Evolutionary conservation across 2,113 vertebrate genomes (phyloP).

Genomic region (Scomber colias): DNA sequence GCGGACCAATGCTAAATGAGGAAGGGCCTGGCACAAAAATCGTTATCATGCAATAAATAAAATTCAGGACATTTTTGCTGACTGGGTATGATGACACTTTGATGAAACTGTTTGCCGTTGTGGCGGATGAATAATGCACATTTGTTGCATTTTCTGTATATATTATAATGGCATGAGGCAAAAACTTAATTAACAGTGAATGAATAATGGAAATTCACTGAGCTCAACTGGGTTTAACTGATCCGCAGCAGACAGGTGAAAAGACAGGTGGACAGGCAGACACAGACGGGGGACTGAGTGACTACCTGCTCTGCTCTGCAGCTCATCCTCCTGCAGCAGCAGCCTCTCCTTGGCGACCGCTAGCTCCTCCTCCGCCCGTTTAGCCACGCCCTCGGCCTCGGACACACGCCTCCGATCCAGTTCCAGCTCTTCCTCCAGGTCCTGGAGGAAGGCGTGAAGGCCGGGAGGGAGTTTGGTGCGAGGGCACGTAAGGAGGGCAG

Average conservation of each 20-base stretch:
- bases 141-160: conserved; percentile 59
- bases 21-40: conserved; percentile 41
- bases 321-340: conserved; percentile 86
- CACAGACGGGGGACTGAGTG: neutral
- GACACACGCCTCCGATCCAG: conserved; percentile 83
- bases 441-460: conserved; percentile 70
- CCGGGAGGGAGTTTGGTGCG: neutral
- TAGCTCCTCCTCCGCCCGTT: conserved; percentile 88
- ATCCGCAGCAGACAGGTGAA: conserved; percentile 16
- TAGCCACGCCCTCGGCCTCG: conserved; percentile 84
- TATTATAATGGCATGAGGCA: conserved; percentile 35
- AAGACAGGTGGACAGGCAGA: conserved; percentile 15
- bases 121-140: conserved; percentile 48
- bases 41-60: conserved; percentile 44
- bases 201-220: conserved; percentile 34
- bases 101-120: conserved; percentile 59
- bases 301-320: conserved; percentile 88
- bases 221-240: conserved; percentile 19
- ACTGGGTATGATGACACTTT: conserved; percentile 59
- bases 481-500: neutral
- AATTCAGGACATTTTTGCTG: conserved; percentile 52
- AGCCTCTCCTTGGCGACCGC: conserved; percentile 88
- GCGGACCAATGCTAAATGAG: conserved; percentile 15
- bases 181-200: conserved; percentile 52
- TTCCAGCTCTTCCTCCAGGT: conserved; percentile 90